phyloP scores from a whole-genome alignment of 2,797 vertebrate species.

The Lithobates sylvaticus region DNA sequence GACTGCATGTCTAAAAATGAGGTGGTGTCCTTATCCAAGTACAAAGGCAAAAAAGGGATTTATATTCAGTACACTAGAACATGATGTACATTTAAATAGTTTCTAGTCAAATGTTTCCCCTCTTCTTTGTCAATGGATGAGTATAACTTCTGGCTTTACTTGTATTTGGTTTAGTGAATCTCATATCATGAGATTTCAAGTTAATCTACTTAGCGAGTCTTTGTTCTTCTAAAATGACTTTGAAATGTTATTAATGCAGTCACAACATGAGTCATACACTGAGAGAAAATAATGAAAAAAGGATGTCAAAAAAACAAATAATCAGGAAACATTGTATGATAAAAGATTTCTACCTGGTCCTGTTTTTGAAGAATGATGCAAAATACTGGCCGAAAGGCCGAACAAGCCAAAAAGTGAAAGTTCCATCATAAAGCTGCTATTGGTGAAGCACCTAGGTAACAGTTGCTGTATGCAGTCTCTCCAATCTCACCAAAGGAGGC shows the following conservation, averaged over 20 bases:
- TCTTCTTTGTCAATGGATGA: neutral
- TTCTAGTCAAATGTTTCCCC: neutral
- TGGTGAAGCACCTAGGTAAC: no score
- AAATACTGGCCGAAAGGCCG: neutral
- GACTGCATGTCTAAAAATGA: neutral
- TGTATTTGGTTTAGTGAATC: neutral
- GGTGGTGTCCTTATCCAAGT: neutral
- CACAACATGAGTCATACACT: neutral
- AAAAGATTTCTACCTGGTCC: neutral
- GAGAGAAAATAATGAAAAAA: no score
- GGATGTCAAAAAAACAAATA: no score
- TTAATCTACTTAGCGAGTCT: neutral
- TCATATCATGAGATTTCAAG: neutral
- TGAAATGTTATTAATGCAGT: neutral
- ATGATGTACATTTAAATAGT: neutral
- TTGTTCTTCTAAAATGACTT: neutral
- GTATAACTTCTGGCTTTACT: neutral
- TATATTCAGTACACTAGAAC: no score
- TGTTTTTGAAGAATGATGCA: neutral
- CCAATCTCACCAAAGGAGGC: no score
- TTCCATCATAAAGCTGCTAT: no score
- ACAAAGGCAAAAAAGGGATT: neutral
- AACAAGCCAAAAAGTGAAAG: neutral
- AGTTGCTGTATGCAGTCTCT: no score
- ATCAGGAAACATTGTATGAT: no score